These are phyloP conservation scores for Pipa parva DNA, from an alignment of 2,113 vertebrate genomes.

Conservation along the genomic window DNA sequence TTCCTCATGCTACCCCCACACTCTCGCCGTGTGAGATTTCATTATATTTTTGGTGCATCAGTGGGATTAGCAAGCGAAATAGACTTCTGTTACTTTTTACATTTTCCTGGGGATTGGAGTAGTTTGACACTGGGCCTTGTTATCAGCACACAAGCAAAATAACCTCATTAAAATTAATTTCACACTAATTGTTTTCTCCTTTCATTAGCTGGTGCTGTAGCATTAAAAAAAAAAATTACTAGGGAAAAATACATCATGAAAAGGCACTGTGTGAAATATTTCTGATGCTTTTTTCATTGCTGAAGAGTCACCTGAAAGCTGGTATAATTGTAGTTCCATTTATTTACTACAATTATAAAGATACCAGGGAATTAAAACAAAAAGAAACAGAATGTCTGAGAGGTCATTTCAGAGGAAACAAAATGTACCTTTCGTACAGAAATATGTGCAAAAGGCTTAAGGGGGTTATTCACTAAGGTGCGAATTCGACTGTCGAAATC, in stretches of 20 bases:
- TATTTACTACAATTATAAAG: background rate
- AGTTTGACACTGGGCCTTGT: conserved; percentile 28
- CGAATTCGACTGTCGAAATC: too few relatives aligned
- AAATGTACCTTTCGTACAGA: too few relatives aligned
- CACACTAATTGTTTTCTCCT: conserved; percentile 46
- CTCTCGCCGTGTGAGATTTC: background rate
- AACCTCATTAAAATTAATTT: conserved; percentile 48
- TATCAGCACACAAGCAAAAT: conserved; percentile 38
- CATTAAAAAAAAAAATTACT: conserved; percentile 11
- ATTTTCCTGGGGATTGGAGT: conserved; percentile 26
- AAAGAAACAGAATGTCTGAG: too few relatives aligned
- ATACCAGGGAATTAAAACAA: too few relatives aligned
- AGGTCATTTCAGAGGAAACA: too few relatives aligned
- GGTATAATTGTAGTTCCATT: conserved; percentile 6
- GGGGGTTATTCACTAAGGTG: too few relatives aligned
- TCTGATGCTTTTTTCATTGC: background rate
- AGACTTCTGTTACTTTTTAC: conserved; percentile 23
- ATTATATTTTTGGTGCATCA: conserved; percentile 14
- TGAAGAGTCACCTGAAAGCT: conserved; percentile 10
- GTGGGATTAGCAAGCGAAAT: conserved; percentile 30
- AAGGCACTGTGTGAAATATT: background rate
- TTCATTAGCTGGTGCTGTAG: conserved; percentile 26
- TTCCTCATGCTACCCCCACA: background rate
- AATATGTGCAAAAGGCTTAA: too few relatives aligned
- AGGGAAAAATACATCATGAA: background rate